Evolutionary conservation across 2,113 vertebrate genomes (phyloP).

Genomic region (Perognathus longimembris): DNA sequence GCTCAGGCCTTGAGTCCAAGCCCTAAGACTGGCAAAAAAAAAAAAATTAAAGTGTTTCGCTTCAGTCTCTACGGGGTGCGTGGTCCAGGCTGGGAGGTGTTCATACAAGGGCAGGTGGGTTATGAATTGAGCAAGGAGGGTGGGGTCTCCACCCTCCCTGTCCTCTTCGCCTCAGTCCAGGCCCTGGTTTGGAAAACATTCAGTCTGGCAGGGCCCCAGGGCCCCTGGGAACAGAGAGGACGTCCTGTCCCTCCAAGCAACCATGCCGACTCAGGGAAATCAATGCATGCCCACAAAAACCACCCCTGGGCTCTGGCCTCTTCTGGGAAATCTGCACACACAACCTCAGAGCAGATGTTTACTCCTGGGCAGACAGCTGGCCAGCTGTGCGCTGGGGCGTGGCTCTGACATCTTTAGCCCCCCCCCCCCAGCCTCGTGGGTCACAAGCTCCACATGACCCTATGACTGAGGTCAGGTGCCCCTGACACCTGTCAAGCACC

Average conservation of each 20-base stretch:
- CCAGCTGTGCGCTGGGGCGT: background rate
- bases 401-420: background rate
- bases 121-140: background rate
- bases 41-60: too few relatives aligned
- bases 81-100: background rate
- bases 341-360: background rate
- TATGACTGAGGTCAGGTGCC: background rate
- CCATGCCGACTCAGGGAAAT: constrained; percentile 72
- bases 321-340: constrained; percentile 52
- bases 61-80: too few relatives aligned
- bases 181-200: constrained; percentile 60
- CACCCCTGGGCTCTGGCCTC: constrained; percentile 21
- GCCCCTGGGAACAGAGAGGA: constrained; percentile 58
- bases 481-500: constrained; percentile 34
- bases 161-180: background rate
- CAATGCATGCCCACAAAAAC: constrained; percentile 64
- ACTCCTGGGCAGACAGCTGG: background rate
- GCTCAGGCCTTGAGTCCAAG: too few relatives aligned
- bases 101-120: background rate
- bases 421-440: background rate
- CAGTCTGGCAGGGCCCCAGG: constrained; percentile 35
- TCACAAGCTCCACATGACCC: constrained; percentile 53
- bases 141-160: background rate
- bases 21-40: too few relatives aligned
- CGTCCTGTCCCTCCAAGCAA: constrained; percentile 22